Evolutionary conservation across 2,888 invertebrate species (phyloP).

Genomic region (Acanthoscelides obtectus): DNA sequence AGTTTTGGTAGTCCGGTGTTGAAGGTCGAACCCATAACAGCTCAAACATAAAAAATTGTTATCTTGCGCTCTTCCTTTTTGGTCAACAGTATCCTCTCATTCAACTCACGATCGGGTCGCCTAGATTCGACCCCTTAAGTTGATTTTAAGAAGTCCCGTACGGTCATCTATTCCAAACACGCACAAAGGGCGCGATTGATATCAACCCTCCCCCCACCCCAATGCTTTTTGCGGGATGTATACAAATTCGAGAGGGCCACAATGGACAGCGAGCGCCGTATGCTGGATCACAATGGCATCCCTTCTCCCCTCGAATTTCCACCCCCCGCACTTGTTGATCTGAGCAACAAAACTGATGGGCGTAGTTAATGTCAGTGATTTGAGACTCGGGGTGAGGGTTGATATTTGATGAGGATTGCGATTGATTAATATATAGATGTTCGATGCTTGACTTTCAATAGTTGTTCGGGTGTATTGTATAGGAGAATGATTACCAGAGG

Average conservation of each 20-base stretch:
- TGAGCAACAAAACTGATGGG: background rate
- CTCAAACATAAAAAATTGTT: too few species aligned
- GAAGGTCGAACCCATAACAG: too few species aligned
- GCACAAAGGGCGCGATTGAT: background rate
- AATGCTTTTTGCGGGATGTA: background rate
- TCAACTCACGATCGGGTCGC: background rate
- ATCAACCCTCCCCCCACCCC: too few species aligned
- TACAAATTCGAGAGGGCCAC: slow-evolving; percentile 22
- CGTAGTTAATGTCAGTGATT: background rate
- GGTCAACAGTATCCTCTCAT: background rate
- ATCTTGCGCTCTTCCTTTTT: too few species aligned
- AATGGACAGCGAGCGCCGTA: slow-evolving; percentile 34
- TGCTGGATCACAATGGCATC: slow-evolving; percentile 38
- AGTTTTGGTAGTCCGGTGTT: too few species aligned
- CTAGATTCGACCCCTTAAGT: background rate
- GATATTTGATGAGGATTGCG: background rate
- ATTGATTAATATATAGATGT: background rate
- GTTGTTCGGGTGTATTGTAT: background rate
- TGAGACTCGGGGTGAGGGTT: background rate
- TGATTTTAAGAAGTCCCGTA: background rate
- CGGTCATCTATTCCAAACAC: background rate
- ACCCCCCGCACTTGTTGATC: background rate
- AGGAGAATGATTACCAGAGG: background rate
- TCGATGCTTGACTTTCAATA: background rate
- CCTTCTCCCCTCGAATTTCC: background rate